Base-by-base conservation (phyloP, 2,113 vertebrate genomes). In the Macrotus californicus region DNA sequence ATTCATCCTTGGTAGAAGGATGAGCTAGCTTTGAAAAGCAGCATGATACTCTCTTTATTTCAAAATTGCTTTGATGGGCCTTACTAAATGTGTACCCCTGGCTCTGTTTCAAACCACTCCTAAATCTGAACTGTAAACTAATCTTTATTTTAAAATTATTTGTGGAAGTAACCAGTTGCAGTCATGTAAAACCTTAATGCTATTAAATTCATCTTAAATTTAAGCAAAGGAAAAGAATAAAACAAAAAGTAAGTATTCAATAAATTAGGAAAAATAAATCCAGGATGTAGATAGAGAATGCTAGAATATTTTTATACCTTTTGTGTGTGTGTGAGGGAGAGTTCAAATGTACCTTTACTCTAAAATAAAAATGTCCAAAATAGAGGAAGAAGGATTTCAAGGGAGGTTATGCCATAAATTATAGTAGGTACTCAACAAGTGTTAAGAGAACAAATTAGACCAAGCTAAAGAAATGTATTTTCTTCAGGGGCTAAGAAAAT, bases 341-440 rank as follows among this genome's bases (percentile, higher is more conserved):
- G 10, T 91, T 97, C 79, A 83, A 61, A 80, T 89, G 18, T 79
- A 87, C 87, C 41, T 19, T 39, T 95, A 66, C 6, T 41, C 9
- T 93, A 92, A 97, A 96, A 92, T 77, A 41, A 83, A 97, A 88
- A 79, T 70, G 41, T 87, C 31, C 50, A 84, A 67, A 79, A 56
- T 39, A 89, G 29, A 31, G 4, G 3, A 81, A 92, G 48, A 80
- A 93, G 36, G 21, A 88, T 5, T 29, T 82, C 31, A 94, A 66
- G 61, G 12, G 66, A 46, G 24, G 26, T 85, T 56, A 24, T 73
- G 50, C 31, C 52, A 66, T 69, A 93, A 89, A 75, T 70, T 87
- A 52, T 29, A 91, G 86, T 54, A 84, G 75, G 12, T 89, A 69
- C 1, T 66, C 61, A 94, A 73, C 69, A 83, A 87, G 43, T 75